These are phyloP conservation scores for Odontothrips loti DNA, from an alignment of 2,888 invertebrate genomes.

Conservation along the genomic window DNA sequence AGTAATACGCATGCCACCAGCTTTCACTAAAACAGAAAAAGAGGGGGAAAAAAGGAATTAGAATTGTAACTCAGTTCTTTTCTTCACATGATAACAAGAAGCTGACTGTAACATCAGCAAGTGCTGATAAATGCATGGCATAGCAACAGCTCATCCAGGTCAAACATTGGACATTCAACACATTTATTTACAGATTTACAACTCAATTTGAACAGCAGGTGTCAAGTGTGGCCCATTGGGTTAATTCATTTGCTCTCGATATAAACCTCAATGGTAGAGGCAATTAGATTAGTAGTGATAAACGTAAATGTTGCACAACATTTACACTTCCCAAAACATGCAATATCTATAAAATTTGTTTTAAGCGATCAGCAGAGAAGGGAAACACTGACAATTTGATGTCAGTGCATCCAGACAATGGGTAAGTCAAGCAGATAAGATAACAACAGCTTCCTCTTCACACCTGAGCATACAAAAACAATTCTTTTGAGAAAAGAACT, in stretches of 20 bases:
- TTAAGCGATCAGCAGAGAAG: no score
- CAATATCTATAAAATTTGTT: background rate
- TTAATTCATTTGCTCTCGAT: background rate
- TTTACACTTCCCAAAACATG: background rate
- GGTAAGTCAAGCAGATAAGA: background rate
- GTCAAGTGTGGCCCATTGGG: background rate
- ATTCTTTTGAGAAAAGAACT: background rate
- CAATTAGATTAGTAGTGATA: background rate
- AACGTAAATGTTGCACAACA: background rate
- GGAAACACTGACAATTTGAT: no score
- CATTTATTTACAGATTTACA: background rate
- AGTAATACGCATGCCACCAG: constrained; percentile 87
- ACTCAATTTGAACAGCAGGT: background rate
- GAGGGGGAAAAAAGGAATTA: constrained; percentile 19
- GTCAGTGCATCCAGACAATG: background rate
- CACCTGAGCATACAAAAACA: background rate
- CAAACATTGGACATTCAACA: background rate
- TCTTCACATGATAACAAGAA: background rate
- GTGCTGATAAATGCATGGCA: constrained; percentile 11
- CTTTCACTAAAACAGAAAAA: constrained; percentile 63
- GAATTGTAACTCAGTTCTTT: background rate
- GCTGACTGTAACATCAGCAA: background rate
- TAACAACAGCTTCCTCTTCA: background rate
- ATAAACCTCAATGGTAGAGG: background rate
- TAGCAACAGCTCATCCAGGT: background rate